A percentile compares a stretch with the other conserved stretches of the same genome.
Conservation (phyloP, 2,888 invertebrate genomes). For the Dione juno region DNA sequence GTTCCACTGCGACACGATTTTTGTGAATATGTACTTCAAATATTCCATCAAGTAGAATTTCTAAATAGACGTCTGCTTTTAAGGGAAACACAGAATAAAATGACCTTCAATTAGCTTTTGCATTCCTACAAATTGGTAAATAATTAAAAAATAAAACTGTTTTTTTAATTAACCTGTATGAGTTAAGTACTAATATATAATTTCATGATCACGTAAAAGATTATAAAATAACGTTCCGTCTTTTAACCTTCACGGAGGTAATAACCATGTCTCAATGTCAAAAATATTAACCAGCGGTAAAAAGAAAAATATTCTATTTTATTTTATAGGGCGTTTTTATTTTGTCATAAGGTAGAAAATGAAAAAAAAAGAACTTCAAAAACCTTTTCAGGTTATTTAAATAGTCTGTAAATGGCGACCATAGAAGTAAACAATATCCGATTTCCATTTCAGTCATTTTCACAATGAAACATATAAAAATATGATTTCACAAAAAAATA, state of each 20-base stretch:
- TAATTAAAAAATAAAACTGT: neutral
- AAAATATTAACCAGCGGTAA: neutral
- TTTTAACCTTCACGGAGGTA: constrained; percentile 14
- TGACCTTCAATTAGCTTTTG: neutral
- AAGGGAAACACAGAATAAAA: neutral
- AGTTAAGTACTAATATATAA: constrained; percentile 9
- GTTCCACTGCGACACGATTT: no score
- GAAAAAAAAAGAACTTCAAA: no score
- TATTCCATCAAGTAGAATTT: neutral
- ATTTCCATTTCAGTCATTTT: no score
- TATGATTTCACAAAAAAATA: no score
- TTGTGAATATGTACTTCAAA: neutral
- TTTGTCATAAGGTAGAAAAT: no score
- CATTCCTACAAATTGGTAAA: neutral
- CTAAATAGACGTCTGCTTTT: neutral
- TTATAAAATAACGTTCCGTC: constrained; percentile 8
- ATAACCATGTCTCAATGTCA: constrained; percentile 16
- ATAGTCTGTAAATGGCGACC: no score
- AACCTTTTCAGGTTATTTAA: no score
- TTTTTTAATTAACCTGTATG: neutral
- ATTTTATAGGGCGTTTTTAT: neutral
- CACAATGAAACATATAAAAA: no score
- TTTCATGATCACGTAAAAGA: constrained; percentile 20
- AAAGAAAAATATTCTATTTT: constrained; percentile 2
- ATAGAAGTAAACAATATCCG: no score